Base-by-base conservation (phyloP, 2,888 invertebrate genomes). In the Eremobia ochroleuca region DNA sequence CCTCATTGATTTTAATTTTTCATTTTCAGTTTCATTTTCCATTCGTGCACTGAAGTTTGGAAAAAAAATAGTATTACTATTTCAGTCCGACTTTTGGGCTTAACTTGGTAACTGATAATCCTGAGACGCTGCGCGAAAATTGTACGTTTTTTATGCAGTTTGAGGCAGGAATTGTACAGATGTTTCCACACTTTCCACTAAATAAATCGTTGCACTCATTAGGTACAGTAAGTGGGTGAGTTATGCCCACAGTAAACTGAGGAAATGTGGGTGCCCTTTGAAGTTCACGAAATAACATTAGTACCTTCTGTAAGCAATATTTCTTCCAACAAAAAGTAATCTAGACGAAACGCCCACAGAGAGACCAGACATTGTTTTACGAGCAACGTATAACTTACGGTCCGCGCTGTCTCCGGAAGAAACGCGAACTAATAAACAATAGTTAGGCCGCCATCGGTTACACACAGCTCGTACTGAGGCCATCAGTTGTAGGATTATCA, bases 351-450 rank as follows among this genome's bases (percentile, higher is more conserved):
- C 80, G 80, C 85, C 80, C 85, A 61, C 85, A 61, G 85, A 81
- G 15, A 67, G 64, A 61, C 28, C 73, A 34, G 81, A 73, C 73
- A 62, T 85, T 85, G 85, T 85, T 81, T 80, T 81, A 81, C 85
- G 81, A 85, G 52, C 65, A 4, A 61, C 81, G 18, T 46, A 82
- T 77, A 77, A 77, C 82, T 77, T 79, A 62, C 73, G 46, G 31
- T 40, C 65, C 65, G n/a, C 9, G 49, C 70, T 78, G 84, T 84
- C 84, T 68, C 40, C 74, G 72, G 55, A 80, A 81, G 73, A 73
- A 81, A 84, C 58, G 65, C 28, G 73, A 85, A 81, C 81, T 82
- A 81, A 85, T 82, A 77, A 86, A 83, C 86, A 77, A 82, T 71
- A 59, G 69, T 82, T 85, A 82, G 43, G 37, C 5, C 28, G 37